Percentiles rank a stretch among this genome's conserved stretches.
Evolutionary conservation across 2,888 invertebrate species (phyloP).

Genomic region (Eueremaeus valkanovi): DNA sequence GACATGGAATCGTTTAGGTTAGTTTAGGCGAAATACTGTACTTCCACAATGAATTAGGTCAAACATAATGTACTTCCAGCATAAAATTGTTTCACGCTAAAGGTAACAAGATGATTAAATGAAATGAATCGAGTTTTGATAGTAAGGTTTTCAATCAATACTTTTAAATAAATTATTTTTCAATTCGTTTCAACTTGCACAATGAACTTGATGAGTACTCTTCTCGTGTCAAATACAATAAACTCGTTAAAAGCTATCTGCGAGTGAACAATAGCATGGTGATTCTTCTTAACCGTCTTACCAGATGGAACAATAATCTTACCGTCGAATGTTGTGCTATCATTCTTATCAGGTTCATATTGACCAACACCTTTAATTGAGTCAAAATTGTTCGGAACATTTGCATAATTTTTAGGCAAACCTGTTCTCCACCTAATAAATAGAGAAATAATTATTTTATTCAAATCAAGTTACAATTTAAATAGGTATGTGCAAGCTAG

Average conservation of each 20-base stretch:
- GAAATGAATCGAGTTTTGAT: too few species aligned
- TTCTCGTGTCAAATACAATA: neutral
- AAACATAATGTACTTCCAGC: too few species aligned
- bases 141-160: too few species aligned
- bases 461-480: too few species aligned
- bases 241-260: neutral
- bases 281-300: neutral
- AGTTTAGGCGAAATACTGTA: too few species aligned
- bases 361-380: neutral
- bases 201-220: neutral
- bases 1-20: too few species aligned
- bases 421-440: neutral
- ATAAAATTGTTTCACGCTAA: too few species aligned
- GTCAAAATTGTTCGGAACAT: neutral
- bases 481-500: too few species aligned
- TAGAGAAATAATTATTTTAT: too few species aligned
- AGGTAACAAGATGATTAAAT: too few species aligned
- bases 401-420: neutral
- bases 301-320: neutral
- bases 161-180: too few species aligned
- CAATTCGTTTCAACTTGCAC: neutral
- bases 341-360: neutral
- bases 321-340: neutral
- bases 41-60: too few species aligned
- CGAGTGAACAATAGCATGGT: neutral